A percentile compares a stretch with the other conserved stretches of the same genome.
Conservation (phyloP, 2,888 invertebrate genomes). For the Neoscelio sp. region DNA sequence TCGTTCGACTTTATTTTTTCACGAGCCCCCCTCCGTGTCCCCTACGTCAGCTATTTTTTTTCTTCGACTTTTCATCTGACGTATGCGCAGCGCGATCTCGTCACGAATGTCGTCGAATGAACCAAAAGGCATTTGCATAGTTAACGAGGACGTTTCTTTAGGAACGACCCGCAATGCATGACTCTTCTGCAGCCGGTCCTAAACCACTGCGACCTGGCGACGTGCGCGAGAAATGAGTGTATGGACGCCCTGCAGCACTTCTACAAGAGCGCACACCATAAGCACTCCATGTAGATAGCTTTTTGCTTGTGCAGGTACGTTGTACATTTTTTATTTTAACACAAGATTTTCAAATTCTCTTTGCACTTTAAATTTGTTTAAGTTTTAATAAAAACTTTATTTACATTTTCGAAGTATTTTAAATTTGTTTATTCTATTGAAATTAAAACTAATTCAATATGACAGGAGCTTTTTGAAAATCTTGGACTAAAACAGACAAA, state of each 20-base stretch:
- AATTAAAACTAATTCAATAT: no score
- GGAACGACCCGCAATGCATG: slow-evolving; percentile 92
- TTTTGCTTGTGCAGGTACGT: slow-evolving; percentile 97
- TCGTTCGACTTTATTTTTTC: slow-evolving; percentile 24
- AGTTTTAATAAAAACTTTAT: no score
- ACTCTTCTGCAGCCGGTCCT: slow-evolving; percentile 92
- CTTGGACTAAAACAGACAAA: no score
- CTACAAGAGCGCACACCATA: slow-evolving; percentile 91
- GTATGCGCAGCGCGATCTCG: slow-evolving; percentile 23
- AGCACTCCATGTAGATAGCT: slow-evolving; percentile 94
- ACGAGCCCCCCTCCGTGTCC: not conserved
- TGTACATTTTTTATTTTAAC: not conserved
- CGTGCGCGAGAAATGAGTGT: slow-evolving; percentile 93
- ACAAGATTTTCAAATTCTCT: no score
- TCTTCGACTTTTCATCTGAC: slow-evolving; percentile 19
- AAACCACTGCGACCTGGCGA: slow-evolving; percentile 90
- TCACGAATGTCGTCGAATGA: slow-evolving; percentile 31
- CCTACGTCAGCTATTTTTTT: slow-evolving; percentile 7
- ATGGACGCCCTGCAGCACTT: slow-evolving; percentile 94
- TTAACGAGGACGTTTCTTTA: slow-evolving; percentile 81
- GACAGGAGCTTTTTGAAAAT: no score
- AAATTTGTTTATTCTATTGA: no score
- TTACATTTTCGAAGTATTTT: no score
- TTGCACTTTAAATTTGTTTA: no score
- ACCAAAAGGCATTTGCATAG: slow-evolving; percentile 52